Conservation (phyloP, 2,113 vertebrate genomes). For the Suricata suricatta region DNA sequence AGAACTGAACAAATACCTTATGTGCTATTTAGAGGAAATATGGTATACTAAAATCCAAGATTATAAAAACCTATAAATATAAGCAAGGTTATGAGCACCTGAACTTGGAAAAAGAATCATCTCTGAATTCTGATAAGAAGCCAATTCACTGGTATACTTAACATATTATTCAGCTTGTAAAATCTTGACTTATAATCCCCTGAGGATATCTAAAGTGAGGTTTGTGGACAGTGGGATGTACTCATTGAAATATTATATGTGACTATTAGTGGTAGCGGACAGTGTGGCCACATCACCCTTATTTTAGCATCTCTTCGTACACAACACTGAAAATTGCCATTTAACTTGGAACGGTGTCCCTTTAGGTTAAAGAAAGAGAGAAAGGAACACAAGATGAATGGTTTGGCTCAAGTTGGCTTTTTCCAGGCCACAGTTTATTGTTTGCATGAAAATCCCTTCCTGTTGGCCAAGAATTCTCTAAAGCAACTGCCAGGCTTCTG, state of each 20-base stretch:
- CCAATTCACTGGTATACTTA: background rate
- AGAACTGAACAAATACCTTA: background rate
- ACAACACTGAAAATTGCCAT: background rate
- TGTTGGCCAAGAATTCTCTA: constrained; percentile 24
- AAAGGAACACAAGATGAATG: constrained; percentile 11
- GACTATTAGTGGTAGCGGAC: background rate
- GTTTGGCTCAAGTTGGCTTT: background rate
- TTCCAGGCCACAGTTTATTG: constrained; percentile 14
- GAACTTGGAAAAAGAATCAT: background rate
- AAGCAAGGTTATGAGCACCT: background rate
- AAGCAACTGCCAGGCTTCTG: background rate
- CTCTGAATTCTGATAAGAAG: background rate
- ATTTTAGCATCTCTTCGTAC: background rate
- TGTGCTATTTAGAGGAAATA: background rate
- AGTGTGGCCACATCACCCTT: background rate
- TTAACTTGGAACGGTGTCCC: background rate
- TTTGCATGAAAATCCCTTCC: background rate
- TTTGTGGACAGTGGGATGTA: no score
- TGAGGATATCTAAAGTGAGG: background rate
- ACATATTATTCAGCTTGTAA: background rate
- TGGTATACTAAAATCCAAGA: background rate
- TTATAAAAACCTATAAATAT: background rate
- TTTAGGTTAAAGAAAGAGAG: background rate
- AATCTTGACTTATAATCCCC: background rate
- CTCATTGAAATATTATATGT: background rate